Base-by-base conservation (phyloP, 2,888 invertebrate species). In the Auanema sp. region DNA sequence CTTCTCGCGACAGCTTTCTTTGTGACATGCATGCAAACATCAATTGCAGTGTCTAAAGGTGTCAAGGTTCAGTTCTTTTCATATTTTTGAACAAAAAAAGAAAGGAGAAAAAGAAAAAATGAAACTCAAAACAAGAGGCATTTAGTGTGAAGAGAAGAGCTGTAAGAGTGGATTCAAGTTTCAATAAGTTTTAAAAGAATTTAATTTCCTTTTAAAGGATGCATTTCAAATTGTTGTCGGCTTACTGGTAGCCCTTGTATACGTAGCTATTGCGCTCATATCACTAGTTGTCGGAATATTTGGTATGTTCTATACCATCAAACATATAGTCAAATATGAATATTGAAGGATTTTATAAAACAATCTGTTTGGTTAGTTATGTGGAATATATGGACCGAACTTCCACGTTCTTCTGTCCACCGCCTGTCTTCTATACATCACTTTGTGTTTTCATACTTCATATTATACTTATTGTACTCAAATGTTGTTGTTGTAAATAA, bases 401-500 rank as follows among this genome's bases (percentile, higher is more conserved):
- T 10, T 69, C 71, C 11, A 50, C 57, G 40, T 72, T 74, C 60
- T 74, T 64, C 51, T 74, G 74, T 51, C 74, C 74, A 8, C 63
- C 65, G 56, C 64, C 70, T 41, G 64, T 74, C 12, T 74, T 74
- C 63, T 72, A 72, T 62, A 72, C 74, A 60, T 65, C 72, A 23
- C 61, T 74, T 41, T 58, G 61, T 55, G 64, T 70, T 21, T 74
- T 74, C 70, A 64, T 72, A 23, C 64, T 72, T 18, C 74, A 74
- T 65, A 72, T 74, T 65, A 67, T 72, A 42, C 59, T 74, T 12
- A 74, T 74, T 44, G 72, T 74, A 41, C 62, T 69, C 18, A 74
- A 74, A 53, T 72, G 71, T 61, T 74, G 74, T 57, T 74, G 74
- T 59, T 74, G 74, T 64, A 74, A 74, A 68, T 74, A 67, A 70